Base-by-base conservation (phyloP, 2,797 vertebrate species). In the Spizella passerina region DNA sequence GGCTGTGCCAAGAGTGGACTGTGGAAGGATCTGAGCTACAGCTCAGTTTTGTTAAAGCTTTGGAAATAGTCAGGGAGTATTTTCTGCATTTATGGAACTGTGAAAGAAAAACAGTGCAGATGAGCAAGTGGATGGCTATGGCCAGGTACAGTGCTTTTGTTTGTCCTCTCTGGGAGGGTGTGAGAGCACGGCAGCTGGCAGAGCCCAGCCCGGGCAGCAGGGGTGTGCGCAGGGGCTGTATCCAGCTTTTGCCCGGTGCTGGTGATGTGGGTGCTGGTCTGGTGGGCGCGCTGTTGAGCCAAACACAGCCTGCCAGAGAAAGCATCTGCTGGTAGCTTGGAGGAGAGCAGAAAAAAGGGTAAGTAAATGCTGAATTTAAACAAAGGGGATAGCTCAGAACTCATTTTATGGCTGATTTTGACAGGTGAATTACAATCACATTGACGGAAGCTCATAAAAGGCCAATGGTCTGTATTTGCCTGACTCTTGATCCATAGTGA, bases 281-380 rank as follows among this genome's bases (percentile, higher is more conserved):
- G 23, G 29, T 46, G 91, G 55, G 79, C 4, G 30, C 13, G 21
- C 71, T 91, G 63, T 69, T 90, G 93, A 88, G 88, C 75, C 90
- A 27, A 76, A 19, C 70, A 65, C 49, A 52, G 66, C 24, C 53
- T 38, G 32, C 59, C 16, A 0, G 7, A 19, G 49, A 22, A 14
- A 66, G 11, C 73, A 30, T 75, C 71, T 2, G 50, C 34, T 1
- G 0, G 38, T 10, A 15, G 22, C 15, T 46, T 20, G 41, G 26
- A 22, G 27, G 7, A 26, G 50, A 80, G 49, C 34, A 15, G 53
- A 6, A 26, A 29, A 32, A 61, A 32, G 21, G 14, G 2, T 20
- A 17, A 66, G 10, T 27, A 53, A 68, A 57, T 38, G 49, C 56
- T 72, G 53, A 56, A 63, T 80, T 55, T 81, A 63, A 77, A 90